phyloP scores from a whole-genome alignment of 2,113 vertebrate species.

The Patagioenas fasciata region DNA sequence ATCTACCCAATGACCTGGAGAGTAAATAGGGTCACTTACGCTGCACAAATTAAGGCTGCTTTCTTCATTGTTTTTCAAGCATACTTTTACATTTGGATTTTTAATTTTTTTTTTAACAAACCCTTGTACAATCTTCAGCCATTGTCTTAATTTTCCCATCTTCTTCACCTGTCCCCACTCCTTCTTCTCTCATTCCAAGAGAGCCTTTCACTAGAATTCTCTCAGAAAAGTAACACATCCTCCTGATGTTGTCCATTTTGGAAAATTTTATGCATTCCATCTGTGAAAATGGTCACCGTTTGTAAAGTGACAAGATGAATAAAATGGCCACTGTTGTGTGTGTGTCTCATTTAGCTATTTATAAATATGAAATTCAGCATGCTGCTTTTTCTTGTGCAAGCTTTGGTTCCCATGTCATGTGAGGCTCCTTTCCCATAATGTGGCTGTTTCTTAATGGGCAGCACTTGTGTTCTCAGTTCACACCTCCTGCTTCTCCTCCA shows the following conservation, averaged over 20 bases:
- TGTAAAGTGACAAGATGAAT: constrained; percentile 63
- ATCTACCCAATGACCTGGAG: background rate
- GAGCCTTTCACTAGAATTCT: background rate
- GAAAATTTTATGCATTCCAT: constrained; percentile 56
- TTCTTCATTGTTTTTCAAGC: constrained; percentile 35
- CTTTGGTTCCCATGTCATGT: constrained; percentile 60
- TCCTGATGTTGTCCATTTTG: constrained; percentile 23
- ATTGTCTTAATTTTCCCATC: constrained; percentile 17
- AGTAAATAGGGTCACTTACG: constrained; percentile 46
- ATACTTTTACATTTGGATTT: background rate
- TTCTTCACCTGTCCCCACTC: background rate
- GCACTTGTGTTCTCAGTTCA: background rate
- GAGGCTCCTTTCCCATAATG: background rate
- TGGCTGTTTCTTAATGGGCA: background rate
- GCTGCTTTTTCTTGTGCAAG: constrained; percentile 60
- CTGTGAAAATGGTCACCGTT: constrained; percentile 48
- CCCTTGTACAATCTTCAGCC: constrained; percentile 19
- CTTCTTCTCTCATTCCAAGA: background rate
- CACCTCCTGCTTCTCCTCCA: background rate
- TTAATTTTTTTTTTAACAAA: constrained; percentile 44
- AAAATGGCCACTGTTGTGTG: constrained; percentile 58
- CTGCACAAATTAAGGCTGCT: constrained; percentile 51
- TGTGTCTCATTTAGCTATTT: constrained; percentile 59
- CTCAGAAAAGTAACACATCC: constrained; percentile 59
- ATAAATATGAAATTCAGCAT: constrained; percentile 57